Evolutionary conservation across 2,888 invertebrate genomes (phyloP).

Genomic region (Phalangium opilio): DNA sequence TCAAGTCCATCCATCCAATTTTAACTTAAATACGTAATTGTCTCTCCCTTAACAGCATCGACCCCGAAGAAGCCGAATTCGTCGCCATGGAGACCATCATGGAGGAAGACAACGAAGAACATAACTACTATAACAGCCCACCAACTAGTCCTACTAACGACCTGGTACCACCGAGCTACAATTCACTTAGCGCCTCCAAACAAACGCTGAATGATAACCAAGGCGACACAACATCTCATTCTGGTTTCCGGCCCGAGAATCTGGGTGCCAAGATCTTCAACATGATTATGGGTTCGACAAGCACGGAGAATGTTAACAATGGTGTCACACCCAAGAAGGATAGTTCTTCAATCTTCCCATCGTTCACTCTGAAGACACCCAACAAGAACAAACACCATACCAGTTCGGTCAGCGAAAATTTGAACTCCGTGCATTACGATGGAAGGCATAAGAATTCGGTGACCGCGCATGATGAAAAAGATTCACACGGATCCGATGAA

Average conservation of each 20-base stretch:
- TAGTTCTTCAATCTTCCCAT: constrained; percentile 7
- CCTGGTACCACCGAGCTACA: constrained; percentile 10
- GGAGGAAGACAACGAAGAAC: constrained; percentile 14
- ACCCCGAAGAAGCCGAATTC: constrained; percentile 19
- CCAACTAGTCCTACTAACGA: constrained; percentile 17
- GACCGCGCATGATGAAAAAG: neutral
- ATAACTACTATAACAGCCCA: constrained; percentile 17
- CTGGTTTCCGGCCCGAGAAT: constrained; percentile 11
- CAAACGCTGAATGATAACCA: constrained; percentile 7
- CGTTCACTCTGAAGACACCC: constrained; percentile 14
- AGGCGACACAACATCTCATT: constrained; percentile 11
- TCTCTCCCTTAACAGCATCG: constrained; percentile 15
- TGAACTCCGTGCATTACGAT: neutral
- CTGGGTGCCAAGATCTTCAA: constrained; percentile 15
- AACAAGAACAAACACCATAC: constrained; percentile 10
- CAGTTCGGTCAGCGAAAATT: constrained; percentile 8
- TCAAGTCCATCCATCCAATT: too few relatives aligned
- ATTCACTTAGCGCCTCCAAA: constrained; percentile 3
- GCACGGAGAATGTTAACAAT: constrained; percentile 12
- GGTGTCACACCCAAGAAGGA: constrained; percentile 12
- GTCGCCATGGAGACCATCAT: constrained; percentile 17
- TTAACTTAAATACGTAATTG: too few relatives aligned
- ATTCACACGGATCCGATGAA: neutral
- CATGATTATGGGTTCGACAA: constrained; percentile 16
- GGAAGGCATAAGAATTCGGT: neutral